These are phyloP conservation scores for Limanda limanda DNA, from an alignment of 2,113 vertebrate genomes.

Conservation along the genomic window DNA sequence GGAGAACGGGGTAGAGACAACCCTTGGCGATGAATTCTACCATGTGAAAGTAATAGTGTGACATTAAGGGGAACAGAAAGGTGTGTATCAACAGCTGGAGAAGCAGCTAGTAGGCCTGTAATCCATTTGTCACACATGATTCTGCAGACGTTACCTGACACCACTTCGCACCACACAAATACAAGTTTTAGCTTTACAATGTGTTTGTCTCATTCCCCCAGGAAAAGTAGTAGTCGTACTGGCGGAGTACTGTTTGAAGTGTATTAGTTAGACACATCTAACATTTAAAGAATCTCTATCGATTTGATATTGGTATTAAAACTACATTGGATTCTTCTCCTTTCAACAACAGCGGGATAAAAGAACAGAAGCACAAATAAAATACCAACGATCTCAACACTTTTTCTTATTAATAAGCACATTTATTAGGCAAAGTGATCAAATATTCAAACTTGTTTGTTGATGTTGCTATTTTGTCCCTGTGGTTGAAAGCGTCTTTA, in stretches of 20 bases:
- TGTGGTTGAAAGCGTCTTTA: too few relatives aligned
- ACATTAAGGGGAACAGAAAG: background rate
- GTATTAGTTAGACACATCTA: background rate
- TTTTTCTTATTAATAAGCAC: constrained; percentile 3
- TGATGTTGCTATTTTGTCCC: background rate
- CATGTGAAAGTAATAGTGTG: constrained; percentile 34
- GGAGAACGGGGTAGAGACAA: constrained; percentile 16
- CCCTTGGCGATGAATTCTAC: constrained; percentile 17
- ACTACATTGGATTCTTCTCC: background rate
- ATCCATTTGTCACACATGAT: constrained; percentile 48
- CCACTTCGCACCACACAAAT: constrained; percentile 18
- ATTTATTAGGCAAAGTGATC: background rate
- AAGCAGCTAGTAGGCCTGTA: constrained; percentile 27
- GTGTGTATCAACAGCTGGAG: constrained; percentile 35
- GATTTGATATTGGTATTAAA: background rate
- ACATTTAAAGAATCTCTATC: background rate
- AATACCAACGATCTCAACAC: background rate
- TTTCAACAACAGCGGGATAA: background rate
- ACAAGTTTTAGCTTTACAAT: constrained; percentile 15
- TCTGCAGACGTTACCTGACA: constrained; percentile 37
- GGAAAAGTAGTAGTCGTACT: background rate
- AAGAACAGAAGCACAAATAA: background rate
- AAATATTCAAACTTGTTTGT: background rate
- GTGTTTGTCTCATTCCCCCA: constrained; percentile 15
- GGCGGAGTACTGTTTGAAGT: background rate